phyloP scores from a whole-genome alignment of 2,888 invertebrate species.

The Athetis lepigone region DNA sequence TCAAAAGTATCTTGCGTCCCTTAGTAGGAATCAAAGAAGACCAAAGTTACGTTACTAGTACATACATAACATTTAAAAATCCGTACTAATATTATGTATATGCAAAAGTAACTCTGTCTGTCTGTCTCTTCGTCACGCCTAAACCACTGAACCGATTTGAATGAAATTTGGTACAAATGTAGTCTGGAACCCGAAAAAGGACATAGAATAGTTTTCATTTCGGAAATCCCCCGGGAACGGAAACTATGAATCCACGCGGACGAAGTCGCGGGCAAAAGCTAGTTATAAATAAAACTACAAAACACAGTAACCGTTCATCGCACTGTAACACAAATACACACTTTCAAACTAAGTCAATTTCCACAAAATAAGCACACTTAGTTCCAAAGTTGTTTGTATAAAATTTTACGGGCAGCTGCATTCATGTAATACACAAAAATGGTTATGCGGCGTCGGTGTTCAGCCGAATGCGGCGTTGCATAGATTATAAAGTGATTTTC shows the following conservation, averaged over 20 bases:
- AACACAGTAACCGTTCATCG: slow-evolving; percentile 37
- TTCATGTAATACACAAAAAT: slow-evolving; percentile 71
- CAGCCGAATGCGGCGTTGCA: slow-evolving; percentile 68
- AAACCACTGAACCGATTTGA: too few relatives aligned
- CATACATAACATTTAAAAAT: too few relatives aligned
- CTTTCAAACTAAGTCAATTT: slow-evolving; percentile 52
- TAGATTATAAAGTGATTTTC: slow-evolving; percentile 84
- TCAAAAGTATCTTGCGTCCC: not conserved
- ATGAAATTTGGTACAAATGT: too few relatives aligned
- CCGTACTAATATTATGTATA: too few relatives aligned
- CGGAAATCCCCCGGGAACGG: too few relatives aligned
- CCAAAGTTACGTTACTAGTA: too few relatives aligned
- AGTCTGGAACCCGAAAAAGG: too few relatives aligned
- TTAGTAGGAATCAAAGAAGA: not conserved
- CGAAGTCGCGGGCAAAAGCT: slow-evolving; percentile 2
- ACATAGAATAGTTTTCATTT: too few relatives aligned
- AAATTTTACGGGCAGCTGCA: slow-evolving; percentile 68
- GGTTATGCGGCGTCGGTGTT: slow-evolving; percentile 65
- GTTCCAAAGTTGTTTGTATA: slow-evolving; percentile 59
- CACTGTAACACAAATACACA: slow-evolving; percentile 27
- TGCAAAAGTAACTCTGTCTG: too few relatives aligned
- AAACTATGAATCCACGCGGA: too few relatives aligned
- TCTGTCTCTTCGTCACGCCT: too few relatives aligned
- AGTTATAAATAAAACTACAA: slow-evolving; percentile 16
- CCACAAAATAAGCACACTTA: slow-evolving; percentile 54